Conservation (phyloP, 2,888 invertebrate genomes). For the Schizaphis graminum region DNA sequence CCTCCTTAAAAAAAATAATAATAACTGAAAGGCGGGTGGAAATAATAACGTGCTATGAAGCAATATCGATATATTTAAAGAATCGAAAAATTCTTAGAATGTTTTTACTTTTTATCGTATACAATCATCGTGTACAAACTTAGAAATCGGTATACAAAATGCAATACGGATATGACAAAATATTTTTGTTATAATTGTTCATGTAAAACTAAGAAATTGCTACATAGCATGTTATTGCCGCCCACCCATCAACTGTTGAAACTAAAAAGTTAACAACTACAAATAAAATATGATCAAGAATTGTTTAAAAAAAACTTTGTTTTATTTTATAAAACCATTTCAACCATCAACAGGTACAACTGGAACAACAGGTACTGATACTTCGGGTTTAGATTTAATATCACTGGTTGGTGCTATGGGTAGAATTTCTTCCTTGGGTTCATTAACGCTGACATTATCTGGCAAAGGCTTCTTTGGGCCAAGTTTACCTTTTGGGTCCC, state of each 20-base stretch:
- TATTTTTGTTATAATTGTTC: no score
- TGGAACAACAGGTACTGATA: slow-evolving; percentile 73
- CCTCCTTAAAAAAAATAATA: not conserved
- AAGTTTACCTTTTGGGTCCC: slow-evolving; percentile 96
- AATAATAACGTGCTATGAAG: no score
- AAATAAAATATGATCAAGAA: not conserved
- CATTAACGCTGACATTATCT: slow-evolving; percentile 96
- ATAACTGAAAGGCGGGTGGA: no score
- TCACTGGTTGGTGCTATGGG: slow-evolving; percentile 82
- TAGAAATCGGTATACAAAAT: no score
- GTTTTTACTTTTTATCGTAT: no score
- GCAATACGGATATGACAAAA: no score
- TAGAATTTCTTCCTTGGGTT: slow-evolving; percentile 94
- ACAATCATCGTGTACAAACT: no score
- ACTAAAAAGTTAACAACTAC: not conserved
- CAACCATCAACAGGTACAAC: slow-evolving; percentile 68
- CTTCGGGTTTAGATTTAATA: slow-evolving; percentile 79
- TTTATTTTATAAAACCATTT: slow-evolving; percentile 62
- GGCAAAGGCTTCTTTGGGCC: slow-evolving; percentile 98
- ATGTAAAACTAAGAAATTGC: no score
- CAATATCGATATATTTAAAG: no score
- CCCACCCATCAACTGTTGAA: not conserved
- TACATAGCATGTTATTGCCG: no score
- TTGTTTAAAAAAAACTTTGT: slow-evolving; percentile 53
- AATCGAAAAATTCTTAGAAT: no score